Conservation (phyloP, 2,888 invertebrate species). For the Pristionchus fissidentatus region DNA sequence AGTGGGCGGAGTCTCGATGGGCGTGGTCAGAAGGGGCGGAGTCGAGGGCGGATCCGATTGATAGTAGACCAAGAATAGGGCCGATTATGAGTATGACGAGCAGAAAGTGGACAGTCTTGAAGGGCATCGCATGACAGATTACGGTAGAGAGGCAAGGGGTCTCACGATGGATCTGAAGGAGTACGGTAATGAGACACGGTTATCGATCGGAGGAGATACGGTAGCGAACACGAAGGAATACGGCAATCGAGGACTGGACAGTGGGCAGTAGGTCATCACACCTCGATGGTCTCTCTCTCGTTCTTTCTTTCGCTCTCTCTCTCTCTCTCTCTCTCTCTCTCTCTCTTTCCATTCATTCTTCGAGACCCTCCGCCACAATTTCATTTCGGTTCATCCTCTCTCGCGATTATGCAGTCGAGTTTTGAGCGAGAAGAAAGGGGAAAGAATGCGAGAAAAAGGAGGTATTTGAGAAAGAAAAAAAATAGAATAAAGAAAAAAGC, state of each 20-base stretch:
- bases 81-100: constrained; percentile 17
- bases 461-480: background rate
- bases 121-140: constrained; percentile 42
- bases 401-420: background rate
- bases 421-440: background rate
- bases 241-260: background rate
- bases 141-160: background rate
- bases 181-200: background rate
- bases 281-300: too few relatives aligned
- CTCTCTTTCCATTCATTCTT: background rate
- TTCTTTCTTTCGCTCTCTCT: too few relatives aligned
- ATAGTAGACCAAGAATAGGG: background rate
- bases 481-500: background rate
- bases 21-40: background rate
- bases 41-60: background rate
- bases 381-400: background rate
- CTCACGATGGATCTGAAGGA: constrained; percentile 10
- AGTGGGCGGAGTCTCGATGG: background rate
- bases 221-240: background rate
- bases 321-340: too few relatives aligned
- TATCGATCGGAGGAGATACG: background rate
- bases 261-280: background rate
- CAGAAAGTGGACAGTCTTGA: background rate
- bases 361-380: too few relatives aligned
- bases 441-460: background rate